Base-by-base conservation (phyloP, 2,888 invertebrate genomes). In the Frankliniella intonsa region DNA sequence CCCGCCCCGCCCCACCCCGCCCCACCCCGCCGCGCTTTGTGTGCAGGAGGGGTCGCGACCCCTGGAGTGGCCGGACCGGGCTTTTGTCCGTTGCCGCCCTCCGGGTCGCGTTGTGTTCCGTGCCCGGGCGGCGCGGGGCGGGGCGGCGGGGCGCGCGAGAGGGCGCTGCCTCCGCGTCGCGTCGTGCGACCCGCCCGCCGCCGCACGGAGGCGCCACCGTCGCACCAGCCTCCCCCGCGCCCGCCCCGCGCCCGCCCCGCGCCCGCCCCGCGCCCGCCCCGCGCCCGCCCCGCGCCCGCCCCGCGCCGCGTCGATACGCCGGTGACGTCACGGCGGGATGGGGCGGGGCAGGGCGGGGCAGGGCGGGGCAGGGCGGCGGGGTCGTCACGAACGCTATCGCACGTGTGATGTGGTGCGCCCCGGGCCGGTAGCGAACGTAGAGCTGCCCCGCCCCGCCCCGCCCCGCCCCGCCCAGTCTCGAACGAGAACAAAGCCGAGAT, bases 71-170 rank as follows among this genome's bases (percentile, higher is more conserved):
- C 7, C 17, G n/a, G 12, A 17, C 17, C 62, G 62, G 62, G 19
- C 69, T 76, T 76, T 76, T 76, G 69, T 76, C 69, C 69, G 22
- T 76, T 76, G 69, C 25, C 69, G 69, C 69, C 22, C 22, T 25
- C 22, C 69, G 9, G 11, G 38, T 38, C 22, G 22, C 25, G 69
- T 25, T 11, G 11, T 22, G 8, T 69, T 3, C 12, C 69, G 22
- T 11, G 69, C 5, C 69, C 22, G 22, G 8, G 69, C 69, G 69
- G n/a, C 22, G n/a, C 9, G 55, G 55, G 55, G 69, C 65, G 65
- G 19, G 65, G 19, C 65, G 65, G 9, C 2, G 19, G 65, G 19
- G 65, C 19, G 19, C 65, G 69, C 69, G 3, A 69, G 69, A 69
- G 69, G 55, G 69, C 69, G 69, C 69, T 22, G 10, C n/a, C 69